These are phyloP conservation scores for Rhadina sibilatrix DNA, from an alignment of 2,113 vertebrate genomes.

Conservation along the genomic window DNA sequence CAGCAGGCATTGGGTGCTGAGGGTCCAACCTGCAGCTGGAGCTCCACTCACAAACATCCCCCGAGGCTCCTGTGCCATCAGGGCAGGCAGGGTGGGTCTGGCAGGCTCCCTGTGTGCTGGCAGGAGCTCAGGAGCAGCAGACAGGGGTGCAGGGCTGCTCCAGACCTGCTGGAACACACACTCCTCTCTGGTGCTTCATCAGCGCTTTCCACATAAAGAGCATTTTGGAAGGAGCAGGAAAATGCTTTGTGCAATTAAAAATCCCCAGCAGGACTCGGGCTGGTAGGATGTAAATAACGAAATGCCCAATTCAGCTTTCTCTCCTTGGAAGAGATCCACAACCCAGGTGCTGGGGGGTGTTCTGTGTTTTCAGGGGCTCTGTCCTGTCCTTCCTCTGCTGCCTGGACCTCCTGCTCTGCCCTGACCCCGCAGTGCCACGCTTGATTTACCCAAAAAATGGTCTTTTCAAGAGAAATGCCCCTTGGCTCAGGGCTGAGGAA, in stretches of 20 bases:
- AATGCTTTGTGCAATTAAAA: neutral
- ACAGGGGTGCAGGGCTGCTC: neutral
- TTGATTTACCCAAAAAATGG: neutral
- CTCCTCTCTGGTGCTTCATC: neutral
- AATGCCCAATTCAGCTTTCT: neutral
- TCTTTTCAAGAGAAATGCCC: neutral
- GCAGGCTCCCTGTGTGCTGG: neutral
- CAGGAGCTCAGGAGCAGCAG: neutral
- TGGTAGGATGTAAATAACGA: neutral
- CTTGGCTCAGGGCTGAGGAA: neutral
- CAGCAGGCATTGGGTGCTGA: rapidly evolving
- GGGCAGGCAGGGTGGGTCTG: neutral
- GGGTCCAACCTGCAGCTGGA: neutral
- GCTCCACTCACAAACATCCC: neutral
- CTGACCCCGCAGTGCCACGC: neutral
- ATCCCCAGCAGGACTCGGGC: neutral
- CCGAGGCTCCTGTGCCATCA: neutral
- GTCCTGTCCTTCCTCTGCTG: neutral
- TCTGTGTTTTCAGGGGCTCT: neutral
- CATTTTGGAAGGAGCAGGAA: neutral
- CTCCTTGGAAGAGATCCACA: neutral
- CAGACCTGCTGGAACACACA: neutral
- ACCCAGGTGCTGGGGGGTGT: neutral
- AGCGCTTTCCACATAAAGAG: neutral
- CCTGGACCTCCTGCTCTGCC: neutral